Conservation (phyloP, 2,797 vertebrate genomes). For the Tragelaphus eurycerus region DNA sequence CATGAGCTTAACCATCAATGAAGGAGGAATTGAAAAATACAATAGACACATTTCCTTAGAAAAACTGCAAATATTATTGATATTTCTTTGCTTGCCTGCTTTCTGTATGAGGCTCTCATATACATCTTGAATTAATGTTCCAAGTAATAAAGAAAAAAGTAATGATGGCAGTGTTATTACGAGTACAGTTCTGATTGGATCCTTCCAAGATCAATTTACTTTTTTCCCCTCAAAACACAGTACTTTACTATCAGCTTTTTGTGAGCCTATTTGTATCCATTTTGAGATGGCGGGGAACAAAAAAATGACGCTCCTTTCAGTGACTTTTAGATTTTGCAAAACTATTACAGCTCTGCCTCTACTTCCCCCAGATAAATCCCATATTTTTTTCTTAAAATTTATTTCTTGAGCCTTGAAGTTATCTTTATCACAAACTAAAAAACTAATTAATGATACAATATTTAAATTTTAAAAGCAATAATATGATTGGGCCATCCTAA, state of each 20-base stretch:
- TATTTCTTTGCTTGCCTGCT: conserved; percentile 46
- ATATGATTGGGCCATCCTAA: background rate
- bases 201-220: conserved; percentile 22
- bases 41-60: conserved; percentile 36
- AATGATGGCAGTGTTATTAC: background rate
- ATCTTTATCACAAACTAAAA: background rate
- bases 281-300: background rate
- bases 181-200: conserved; percentile 27
- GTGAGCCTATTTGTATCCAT: background rate
- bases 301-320: background rate
- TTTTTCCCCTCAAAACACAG: conserved; percentile 39
- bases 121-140: conserved; percentile 42
- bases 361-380: background rate
- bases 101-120: background rate
- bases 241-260: background rate
- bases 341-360: background rate
- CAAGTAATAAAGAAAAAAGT: conserved; percentile 50
- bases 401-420: conserved; percentile 2
- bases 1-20: background rate
- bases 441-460: background rate
- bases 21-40: conserved; percentile 30
- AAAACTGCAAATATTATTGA: conserved; percentile 39
- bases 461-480: background rate
- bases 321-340: background rate
- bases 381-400: conserved; percentile 12